A percentile compares a stretch with the other conserved stretches of the same genome.
phyloP scores from a whole-genome alignment of 2,888 invertebrate genomes.

The Orchesellides sinensis region DNA sequence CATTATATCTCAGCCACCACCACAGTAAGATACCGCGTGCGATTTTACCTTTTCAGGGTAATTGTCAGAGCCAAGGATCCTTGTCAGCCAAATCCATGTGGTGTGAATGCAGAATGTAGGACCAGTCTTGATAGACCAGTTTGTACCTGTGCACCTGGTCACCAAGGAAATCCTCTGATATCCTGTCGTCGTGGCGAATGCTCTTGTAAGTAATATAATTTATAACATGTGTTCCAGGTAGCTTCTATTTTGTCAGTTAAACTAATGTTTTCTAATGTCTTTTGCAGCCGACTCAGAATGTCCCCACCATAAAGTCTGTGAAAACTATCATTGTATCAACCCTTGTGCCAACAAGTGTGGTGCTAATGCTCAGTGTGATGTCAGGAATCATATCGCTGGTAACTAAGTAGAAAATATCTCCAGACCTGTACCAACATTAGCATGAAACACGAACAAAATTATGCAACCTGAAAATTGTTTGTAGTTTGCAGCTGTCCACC shows the following conservation, averaged over 20 bases:
- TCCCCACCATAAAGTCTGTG: slow-evolving; percentile 84
- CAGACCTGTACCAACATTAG: too few relatives aligned
- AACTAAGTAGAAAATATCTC: slow-evolving; percentile 72
- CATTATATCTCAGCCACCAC: slow-evolving; percentile 71
- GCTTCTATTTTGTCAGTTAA: not conserved
- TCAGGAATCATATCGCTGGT: slow-evolving; percentile 86
- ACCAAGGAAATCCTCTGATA: slow-evolving; percentile 87
- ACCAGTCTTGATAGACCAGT: slow-evolving; percentile 87
- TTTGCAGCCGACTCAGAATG: slow-evolving; percentile 86
- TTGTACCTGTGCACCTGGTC: slow-evolving; percentile 87
- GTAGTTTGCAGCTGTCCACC: slow-evolving; percentile 80
- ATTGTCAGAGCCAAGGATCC: slow-evolving; percentile 69
- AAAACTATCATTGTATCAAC: slow-evolving; percentile 87
- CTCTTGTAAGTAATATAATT: slow-evolving; percentile 79
- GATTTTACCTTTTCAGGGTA: slow-evolving; percentile 58
- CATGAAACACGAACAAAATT: too few relatives aligned
- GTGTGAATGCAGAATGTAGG: slow-evolving; percentile 85
- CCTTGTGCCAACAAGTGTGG: slow-evolving; percentile 89
- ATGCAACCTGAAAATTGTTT: too few relatives aligned
- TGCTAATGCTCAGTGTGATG: slow-evolving; percentile 85
- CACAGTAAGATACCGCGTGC: slow-evolving; percentile 66
- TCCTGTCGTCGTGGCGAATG: slow-evolving; percentile 87
- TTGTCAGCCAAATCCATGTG: slow-evolving; percentile 84
- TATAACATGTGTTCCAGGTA: too few relatives aligned
- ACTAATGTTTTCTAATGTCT: not conserved